Percentiles rank a stretch among this genome's conserved stretches.
phyloP scores from a whole-genome alignment of 2,888 invertebrate genomes.

The Drosophila monieri region DNA sequence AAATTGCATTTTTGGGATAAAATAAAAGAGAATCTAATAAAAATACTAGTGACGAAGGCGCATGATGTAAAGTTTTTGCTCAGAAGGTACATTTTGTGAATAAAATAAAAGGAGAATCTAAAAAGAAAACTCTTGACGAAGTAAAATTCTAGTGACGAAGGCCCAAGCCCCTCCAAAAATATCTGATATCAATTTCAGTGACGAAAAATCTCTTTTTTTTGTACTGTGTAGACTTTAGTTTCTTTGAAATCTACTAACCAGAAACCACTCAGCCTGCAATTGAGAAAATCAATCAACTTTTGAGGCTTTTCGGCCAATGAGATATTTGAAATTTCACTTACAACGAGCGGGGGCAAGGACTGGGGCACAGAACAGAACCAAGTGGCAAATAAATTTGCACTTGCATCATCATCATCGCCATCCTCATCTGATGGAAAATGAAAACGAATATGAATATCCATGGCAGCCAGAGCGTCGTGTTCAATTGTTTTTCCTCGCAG shows the following conservation, averaged over 20 bases:
- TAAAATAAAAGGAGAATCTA: not conserved
- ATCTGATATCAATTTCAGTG: no score
- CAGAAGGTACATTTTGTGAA: not conserved
- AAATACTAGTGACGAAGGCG: no score
- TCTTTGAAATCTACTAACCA: slow-evolving; percentile 31
- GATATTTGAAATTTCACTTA: slow-evolving; percentile 46
- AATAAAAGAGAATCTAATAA: no score
- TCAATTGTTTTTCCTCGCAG: slow-evolving; percentile 64
- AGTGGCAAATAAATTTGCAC: slow-evolving; percentile 79
- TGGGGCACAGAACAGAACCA: slow-evolving; percentile 41
- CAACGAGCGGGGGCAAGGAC: slow-evolving; percentile 19
- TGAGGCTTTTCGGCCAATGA: slow-evolving; percentile 34
- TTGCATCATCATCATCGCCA: slow-evolving; percentile 64
- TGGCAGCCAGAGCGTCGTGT: slow-evolving; percentile 70
- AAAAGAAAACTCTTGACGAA: not conserved
- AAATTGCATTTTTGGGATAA: not conserved
- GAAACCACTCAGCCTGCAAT: slow-evolving; percentile 43
- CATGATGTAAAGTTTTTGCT: no score
- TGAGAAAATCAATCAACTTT: slow-evolving; percentile 43
- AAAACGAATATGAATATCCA: slow-evolving; percentile 45
- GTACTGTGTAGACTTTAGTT: slow-evolving; percentile 3
- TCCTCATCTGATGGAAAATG: slow-evolving; percentile 19
- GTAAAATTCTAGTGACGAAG: no score
- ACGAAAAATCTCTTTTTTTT: not conserved
- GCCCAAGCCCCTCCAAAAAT: no score